Evolutionary conservation across 2,113 vertebrate genomes (phyloP).

Genomic region (Xenus cinereus): DNA sequence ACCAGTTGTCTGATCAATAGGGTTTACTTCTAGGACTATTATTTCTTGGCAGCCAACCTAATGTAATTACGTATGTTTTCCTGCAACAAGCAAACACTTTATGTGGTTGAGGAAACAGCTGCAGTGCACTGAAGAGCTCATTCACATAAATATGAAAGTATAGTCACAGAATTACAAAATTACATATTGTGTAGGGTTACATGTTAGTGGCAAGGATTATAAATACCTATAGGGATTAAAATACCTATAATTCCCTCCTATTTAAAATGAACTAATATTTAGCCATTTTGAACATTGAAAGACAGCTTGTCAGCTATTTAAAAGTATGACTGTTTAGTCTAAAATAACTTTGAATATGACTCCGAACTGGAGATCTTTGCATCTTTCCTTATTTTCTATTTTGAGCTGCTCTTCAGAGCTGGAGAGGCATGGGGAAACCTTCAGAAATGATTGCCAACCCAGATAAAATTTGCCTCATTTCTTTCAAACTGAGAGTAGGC

Average conservation of each 20-base stretch:
- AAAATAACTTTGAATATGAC: neutral
- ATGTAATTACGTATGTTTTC: slow-evolving; percentile 55
- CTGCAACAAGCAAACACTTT: slow-evolving; percentile 60
- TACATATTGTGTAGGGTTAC: neutral
- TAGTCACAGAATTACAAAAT: slow-evolving; percentile 18
- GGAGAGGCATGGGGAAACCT: neutral
- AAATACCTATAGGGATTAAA: neutral
- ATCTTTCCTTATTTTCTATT: neutral
- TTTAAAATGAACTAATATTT: neutral
- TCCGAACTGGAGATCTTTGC: neutral
- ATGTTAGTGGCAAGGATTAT: neutral
- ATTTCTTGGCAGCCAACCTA: slow-evolving; percentile 65
- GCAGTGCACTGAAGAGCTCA: slow-evolving; percentile 12
- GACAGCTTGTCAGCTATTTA: neutral
- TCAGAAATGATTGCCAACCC: neutral
- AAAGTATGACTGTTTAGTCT: neutral
- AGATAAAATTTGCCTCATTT: neutral
- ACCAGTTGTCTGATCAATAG: slow-evolving; percentile 50
- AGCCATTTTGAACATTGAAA: neutral
- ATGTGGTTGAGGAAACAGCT: slow-evolving; percentile 53
- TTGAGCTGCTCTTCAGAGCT: neutral
- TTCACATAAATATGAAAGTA: slow-evolving; percentile 16
- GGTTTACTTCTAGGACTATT: slow-evolving; percentile 58
- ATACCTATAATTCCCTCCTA: neutral
- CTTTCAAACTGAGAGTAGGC: neutral